phyloP scores from a whole-genome alignment of 1,140 invertebrate genomes.

The Holcopasites calliopsidis region DNA sequence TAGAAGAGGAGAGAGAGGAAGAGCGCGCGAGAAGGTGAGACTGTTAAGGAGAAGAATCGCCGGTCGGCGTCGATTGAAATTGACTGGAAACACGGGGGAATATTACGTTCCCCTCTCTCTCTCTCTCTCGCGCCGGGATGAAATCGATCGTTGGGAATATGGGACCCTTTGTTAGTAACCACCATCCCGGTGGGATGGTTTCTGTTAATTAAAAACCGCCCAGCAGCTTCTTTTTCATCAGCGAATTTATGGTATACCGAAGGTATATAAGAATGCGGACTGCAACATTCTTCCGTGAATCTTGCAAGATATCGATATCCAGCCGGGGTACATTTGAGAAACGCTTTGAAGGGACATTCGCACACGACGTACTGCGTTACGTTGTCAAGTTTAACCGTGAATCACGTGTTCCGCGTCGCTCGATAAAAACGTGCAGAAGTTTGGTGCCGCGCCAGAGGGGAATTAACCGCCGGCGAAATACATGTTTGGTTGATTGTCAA shows the following conservation, averaged over 20 bases:
- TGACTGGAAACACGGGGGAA: slow-evolving; percentile 41
- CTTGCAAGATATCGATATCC: not conserved
- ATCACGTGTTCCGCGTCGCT: not conserved
- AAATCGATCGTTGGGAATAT: slow-evolving; percentile 8
- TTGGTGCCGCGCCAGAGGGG: not conserved
- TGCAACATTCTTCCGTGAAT: not conserved
- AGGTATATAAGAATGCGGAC: not conserved
- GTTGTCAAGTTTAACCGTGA: too few species aligned
- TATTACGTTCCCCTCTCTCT: slow-evolving; percentile 21
- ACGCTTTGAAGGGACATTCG: not conserved
- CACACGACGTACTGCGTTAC: not conserved
- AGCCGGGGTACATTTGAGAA: too few species aligned
- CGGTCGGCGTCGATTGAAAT: slow-evolving; percentile 40
- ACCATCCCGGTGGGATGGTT: not conserved
- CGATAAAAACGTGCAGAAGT: not conserved
- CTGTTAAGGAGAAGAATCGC: slow-evolving; percentile 43
- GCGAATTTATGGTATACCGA: too few species aligned
- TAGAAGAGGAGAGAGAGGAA: not conserved
- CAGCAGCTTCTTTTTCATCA: not conserved
- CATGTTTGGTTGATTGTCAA: slow-evolving; percentile 45
- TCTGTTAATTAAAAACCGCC: slow-evolving; percentile 39
- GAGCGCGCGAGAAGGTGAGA: not conserved
- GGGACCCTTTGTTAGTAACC: slow-evolving; percentile 12
- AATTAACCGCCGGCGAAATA: too few species aligned
- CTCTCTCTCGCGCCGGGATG: not conserved